Evolutionary conservation across 2,888 invertebrate genomes (phyloP).

Genomic region (Drosophila acutilabella): DNA sequence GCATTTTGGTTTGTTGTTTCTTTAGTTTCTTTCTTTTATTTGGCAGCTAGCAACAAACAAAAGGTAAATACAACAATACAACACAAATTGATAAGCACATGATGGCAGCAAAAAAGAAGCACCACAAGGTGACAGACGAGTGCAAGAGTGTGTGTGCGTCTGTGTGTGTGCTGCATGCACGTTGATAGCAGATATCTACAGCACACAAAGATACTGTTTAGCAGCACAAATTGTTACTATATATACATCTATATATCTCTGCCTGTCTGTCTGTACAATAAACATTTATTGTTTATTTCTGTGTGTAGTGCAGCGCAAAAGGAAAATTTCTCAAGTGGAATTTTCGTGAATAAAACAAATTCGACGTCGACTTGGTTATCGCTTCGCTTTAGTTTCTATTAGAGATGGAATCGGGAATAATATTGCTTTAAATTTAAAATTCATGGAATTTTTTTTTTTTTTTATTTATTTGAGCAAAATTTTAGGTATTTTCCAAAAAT

Average conservation of each 20-base stretch:
- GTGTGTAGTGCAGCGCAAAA: slow-evolving; percentile 11
- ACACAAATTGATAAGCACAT: slow-evolving; percentile 45
- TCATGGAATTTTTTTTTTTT: too few relatives aligned
- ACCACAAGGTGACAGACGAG: slow-evolving; percentile 1
- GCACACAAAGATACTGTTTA: slow-evolving; percentile 12
- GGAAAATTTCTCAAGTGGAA: slow-evolving; percentile 45
- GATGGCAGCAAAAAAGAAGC: slow-evolving; percentile 3
- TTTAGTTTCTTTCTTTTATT: slow-evolving; percentile 4
- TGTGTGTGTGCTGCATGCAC: slow-evolving; percentile 15
- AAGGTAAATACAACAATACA: slow-evolving; percentile 41
- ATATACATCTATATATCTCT: neutral
- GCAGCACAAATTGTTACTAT: neutral
- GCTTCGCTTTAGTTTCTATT: neutral
- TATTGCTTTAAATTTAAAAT: too few relatives aligned
- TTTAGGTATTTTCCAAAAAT: too few relatives aligned
- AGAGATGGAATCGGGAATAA: too few relatives aligned
- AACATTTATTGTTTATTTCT: slow-evolving; percentile 39
- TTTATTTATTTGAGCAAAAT: too few relatives aligned
- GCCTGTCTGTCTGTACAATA: slow-evolving; percentile 30
- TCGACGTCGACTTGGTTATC: slow-evolving; percentile 39
- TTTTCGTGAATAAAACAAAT: slow-evolving; percentile 28
- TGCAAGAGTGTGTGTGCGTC: neutral
- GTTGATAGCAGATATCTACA: slow-evolving; percentile 44
- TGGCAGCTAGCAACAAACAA: slow-evolving; percentile 68
- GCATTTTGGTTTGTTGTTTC: slow-evolving; percentile 39